A percentile compares a stretch with the other conserved stretches of the same genome.
phyloP scores from a whole-genome alignment of 2,888 invertebrate genomes.

The Himalopsyche kuldschensis region DNA sequence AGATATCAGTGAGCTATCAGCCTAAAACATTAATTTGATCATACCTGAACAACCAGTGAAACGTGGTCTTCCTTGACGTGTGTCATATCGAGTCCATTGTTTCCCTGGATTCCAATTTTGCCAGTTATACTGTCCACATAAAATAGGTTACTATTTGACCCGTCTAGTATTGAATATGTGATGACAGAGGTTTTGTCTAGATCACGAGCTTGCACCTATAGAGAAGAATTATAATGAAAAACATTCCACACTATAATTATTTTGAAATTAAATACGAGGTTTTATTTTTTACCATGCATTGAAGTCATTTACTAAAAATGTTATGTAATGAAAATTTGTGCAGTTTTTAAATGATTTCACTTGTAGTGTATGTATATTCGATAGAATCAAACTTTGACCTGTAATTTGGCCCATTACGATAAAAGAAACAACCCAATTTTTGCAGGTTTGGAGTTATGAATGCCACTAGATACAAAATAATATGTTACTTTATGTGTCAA shows the following conservation, averaged over 20 bases:
- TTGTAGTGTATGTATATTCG: too few species aligned
- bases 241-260: background rate
- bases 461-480: too few species aligned
- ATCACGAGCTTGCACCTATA: constrained; percentile 74
- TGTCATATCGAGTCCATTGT: constrained; percentile 59
- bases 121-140: constrained; percentile 71
- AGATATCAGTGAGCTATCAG: background rate
- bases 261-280: background rate
- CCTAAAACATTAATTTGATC: background rate
- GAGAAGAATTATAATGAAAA: background rate
- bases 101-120: constrained; percentile 62
- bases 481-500: too few species aligned
- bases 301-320: background rate
- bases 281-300: background rate
- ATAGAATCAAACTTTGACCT: too few species aligned
- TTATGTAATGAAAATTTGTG: too few species aligned
- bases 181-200: constrained; percentile 80
- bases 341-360: too few species aligned
- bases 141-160: constrained; percentile 64
- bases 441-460: too few species aligned
- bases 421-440: too few species aligned
- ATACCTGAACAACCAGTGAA: constrained; percentile 66
- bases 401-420: too few species aligned
- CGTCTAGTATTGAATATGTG: constrained; percentile 71
- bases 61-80: constrained; percentile 64